Percentiles rank a stretch among this genome's conserved stretches.
phyloP scores from a whole-genome alignment of 2,797 vertebrate species.

The Silurus lanzhouensis region DNA sequence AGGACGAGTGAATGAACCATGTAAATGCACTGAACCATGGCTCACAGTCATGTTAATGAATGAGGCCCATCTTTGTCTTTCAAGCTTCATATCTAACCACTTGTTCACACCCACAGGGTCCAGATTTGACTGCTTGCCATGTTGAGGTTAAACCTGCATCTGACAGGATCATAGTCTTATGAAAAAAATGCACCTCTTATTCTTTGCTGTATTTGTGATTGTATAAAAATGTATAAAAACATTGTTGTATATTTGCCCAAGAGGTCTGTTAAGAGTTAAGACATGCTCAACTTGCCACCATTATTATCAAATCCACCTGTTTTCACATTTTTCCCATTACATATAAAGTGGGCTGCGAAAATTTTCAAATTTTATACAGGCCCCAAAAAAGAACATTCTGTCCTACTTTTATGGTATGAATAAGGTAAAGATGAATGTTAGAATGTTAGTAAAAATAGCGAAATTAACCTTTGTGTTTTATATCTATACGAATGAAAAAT shows the following conservation, averaged over 20 bases:
- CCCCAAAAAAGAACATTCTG: neutral
- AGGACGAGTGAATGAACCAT: neutral
- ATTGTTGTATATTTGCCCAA: neutral
- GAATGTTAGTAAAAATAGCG: neutral
- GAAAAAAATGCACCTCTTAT: neutral
- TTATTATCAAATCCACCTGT: neutral
- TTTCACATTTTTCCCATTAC: neutral
- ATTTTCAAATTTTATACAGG: neutral
- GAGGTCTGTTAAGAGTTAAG: neutral
- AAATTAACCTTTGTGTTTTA: neutral
- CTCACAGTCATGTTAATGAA: neutral
- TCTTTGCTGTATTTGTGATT: neutral
- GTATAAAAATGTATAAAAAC: too few species aligned
- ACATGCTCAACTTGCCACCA: neutral
- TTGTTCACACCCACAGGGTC: neutral
- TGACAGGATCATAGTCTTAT: neutral
- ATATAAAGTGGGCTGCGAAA: neutral
- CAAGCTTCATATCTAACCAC: neutral
- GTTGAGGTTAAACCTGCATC: neutral
- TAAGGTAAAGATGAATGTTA: neutral
- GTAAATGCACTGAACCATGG: neutral
- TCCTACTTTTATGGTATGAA: neutral
- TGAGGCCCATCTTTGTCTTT: neutral
- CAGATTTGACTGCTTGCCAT: neutral
- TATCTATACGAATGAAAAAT: neutral